These are phyloP conservation scores for Meandrusa payeni DNA, from an alignment of 2,888 invertebrate genomes.

Conservation along the genomic window DNA sequence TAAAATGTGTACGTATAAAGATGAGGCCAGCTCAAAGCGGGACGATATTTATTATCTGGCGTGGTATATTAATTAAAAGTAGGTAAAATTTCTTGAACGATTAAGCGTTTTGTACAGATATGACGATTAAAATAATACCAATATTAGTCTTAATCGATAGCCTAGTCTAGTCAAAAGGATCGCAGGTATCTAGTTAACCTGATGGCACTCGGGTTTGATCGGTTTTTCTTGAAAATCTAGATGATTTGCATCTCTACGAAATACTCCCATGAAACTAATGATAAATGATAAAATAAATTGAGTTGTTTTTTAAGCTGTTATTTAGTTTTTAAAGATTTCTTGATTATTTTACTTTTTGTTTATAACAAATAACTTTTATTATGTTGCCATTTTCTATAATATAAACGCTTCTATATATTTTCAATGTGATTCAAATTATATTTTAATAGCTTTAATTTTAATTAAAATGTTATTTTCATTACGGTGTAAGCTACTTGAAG, in stretches of 20 bases:
- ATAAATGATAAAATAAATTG: no score
- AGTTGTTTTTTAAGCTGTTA: slow-evolving; percentile 6
- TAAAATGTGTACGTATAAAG: slow-evolving; percentile 70
- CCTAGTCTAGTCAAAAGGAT: slow-evolving; percentile 60
- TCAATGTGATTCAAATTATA: no score
- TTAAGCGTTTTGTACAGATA: slow-evolving; percentile 77
- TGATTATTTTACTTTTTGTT: not conserved
- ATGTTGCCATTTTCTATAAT: no score
- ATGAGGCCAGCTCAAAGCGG: slow-evolving; percentile 61
- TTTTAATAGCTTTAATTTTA: no score
- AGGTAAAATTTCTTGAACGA: slow-evolving; percentile 71
- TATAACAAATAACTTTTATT: not conserved
- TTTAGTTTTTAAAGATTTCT: slow-evolving; percentile 4
- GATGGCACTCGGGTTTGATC: slow-evolving; percentile 49
- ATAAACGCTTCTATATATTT: no score
- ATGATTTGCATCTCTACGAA: no score
- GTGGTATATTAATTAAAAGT: slow-evolving; percentile 42
- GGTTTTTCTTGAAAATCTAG: slow-evolving; percentile 8
- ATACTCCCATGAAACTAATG: not conserved
- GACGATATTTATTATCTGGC: slow-evolving; percentile 34
- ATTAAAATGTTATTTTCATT: no score
- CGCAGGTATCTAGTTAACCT: slow-evolving; percentile 42
- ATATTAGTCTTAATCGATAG: slow-evolving; percentile 57
- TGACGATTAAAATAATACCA: slow-evolving; percentile 49
- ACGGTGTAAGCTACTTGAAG: no score